phyloP scores from a whole-genome alignment of 2,113 vertebrate species.

The Paedocypris sp. region DNA sequence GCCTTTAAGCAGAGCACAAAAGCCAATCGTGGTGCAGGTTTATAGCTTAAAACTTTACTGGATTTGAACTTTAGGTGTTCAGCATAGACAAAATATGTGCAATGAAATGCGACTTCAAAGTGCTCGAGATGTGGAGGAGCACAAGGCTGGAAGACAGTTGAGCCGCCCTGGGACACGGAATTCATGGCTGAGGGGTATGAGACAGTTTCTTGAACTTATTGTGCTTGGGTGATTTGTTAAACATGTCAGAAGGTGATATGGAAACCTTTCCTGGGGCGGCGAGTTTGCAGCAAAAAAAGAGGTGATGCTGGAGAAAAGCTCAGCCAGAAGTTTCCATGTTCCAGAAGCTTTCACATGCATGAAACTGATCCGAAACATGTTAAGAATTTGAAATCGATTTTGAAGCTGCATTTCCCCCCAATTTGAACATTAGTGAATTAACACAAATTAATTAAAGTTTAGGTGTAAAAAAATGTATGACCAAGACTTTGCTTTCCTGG shows the following conservation, averaged over 20 bases:
- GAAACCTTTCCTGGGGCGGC: slow-evolving; percentile 35
- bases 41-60: not conserved
- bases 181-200: slow-evolving; percentile 26
- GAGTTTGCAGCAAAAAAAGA: not conserved
- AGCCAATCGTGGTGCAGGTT: not conserved
- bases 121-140: slow-evolving; percentile 6
- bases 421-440: no score
- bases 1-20: slow-evolving; percentile 13
- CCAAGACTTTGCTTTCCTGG: no score
- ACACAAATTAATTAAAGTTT: no score
- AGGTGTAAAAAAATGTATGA: no score
- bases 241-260: slow-evolving; percentile 19
- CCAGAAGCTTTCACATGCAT: no score
- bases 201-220: slow-evolving; percentile 30
- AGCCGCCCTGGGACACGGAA: not conserved
- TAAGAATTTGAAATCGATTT: no score
- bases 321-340: no score
- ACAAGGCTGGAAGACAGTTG: slow-evolving; percentile 17
- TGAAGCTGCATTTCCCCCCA: no score
- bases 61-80: slow-evolving; percentile 11
- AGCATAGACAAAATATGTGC: not conserved
- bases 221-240: slow-evolving; percentile 37
- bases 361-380: no score
- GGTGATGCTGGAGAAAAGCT: not conserved
- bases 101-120: slow-evolving; percentile 20